phyloP scores from a whole-genome alignment of 2,113 vertebrate genomes.

The Aleadryas rufinucha region DNA sequence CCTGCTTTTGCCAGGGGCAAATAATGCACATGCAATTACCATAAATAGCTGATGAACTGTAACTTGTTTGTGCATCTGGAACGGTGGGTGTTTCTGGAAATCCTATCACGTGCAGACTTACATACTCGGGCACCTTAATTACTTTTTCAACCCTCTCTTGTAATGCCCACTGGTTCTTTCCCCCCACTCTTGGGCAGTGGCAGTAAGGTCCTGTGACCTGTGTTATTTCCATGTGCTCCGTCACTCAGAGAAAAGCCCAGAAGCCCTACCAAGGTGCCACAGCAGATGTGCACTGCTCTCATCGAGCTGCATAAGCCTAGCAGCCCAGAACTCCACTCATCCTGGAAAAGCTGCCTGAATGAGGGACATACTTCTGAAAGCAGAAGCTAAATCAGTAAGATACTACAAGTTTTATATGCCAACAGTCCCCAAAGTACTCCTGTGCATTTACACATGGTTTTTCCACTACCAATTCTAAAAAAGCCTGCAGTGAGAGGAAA shows the following conservation, averaged over 20 bases:
- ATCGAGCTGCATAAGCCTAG: rapidly evolving
- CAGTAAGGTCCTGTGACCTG: neutral
- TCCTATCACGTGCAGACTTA: neutral
- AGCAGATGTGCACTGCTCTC: neutral
- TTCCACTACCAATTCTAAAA: neutral
- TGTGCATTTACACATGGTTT: neutral
- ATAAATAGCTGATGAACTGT: constrained; percentile 18
- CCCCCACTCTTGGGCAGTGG: rapidly evolving
- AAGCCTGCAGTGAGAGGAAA: neutral
- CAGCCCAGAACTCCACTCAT: neutral
- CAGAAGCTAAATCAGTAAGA: neutral
- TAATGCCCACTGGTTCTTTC: neutral
- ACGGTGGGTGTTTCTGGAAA: neutral
- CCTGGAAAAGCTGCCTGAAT: neutral
- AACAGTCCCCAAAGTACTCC: neutral
- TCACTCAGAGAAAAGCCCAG: neutral
- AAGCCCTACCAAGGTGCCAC: neutral
- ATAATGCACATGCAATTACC: constrained; percentile 15
- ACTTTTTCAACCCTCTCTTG: neutral
- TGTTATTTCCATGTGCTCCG: neutral
- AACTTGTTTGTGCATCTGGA: constrained; percentile 28
- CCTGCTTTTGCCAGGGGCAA: constrained; percentile 11
- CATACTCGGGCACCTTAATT: neutral
- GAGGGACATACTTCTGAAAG: rapidly evolving
- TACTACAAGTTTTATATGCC: neutral